A percentile compares a stretch with the other conserved stretches of the same genome.
These are phyloP conservation scores for Ooceraea biroi DNA, from an alignment of 1,140 invertebrate genomes.

Conservation along the genomic window DNA sequence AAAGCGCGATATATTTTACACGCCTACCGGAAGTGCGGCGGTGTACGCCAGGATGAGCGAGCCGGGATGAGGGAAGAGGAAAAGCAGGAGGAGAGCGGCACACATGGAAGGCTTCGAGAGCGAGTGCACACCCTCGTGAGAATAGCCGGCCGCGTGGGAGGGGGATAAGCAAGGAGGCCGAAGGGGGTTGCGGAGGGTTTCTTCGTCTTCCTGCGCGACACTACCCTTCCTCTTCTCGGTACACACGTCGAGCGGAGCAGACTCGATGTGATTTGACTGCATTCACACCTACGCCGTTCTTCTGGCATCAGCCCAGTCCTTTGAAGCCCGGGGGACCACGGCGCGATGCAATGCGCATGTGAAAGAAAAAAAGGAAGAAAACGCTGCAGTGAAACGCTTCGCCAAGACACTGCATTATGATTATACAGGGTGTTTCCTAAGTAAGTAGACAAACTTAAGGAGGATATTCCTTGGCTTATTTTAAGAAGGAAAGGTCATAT, in stretches of 20 bases:
- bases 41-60: conserved; percentile 65
- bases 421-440: no score
- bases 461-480: no score
- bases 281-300: conserved; percentile 78
- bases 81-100: conserved; percentile 51
- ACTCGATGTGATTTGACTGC: conserved; percentile 81
- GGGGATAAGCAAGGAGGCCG: conserved; percentile 29
- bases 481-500: no score
- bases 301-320: conserved; percentile 64
- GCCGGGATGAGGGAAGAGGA: conserved; percentile 52
- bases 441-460: no score
- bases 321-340: conserved; percentile 51
- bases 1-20: conserved; percentile 75
- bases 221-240: conserved; percentile 50
- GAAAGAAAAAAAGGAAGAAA: conserved; percentile 42
- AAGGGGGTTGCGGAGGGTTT: conserved; percentile 37
- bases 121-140: conserved; percentile 62
- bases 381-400: conserved; percentile 21
- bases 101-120: conserved; percentile 69
- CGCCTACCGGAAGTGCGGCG: conserved; percentile 76
- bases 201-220: conserved; percentile 54
- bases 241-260: conserved; percentile 69
- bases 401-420: conserved; percentile 29
- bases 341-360: conserved; percentile 5
- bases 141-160: conserved; percentile 48